These are phyloP conservation scores for Triplophysa siluroides DNA, from an alignment of 2,113 vertebrate species.

Conservation along the genomic window DNA sequence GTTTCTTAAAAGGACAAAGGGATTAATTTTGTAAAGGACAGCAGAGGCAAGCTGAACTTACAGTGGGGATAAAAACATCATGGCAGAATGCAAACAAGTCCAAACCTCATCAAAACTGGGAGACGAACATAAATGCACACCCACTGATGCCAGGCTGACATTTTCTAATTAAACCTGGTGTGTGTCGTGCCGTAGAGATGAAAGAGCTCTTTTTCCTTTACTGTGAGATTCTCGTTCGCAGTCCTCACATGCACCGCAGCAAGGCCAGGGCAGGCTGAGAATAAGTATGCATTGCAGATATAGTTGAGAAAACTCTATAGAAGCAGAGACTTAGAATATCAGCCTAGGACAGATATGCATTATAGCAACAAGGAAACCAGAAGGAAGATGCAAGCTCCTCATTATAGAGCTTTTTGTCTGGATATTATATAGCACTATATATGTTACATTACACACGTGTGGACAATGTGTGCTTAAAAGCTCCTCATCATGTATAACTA, in stretches of 20 bases:
- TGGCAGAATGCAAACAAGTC: not conserved
- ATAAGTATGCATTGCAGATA: not conserved
- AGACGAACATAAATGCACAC: slow-evolving; percentile 9
- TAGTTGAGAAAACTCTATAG: not conserved
- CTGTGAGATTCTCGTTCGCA: slow-evolving; percentile 30
- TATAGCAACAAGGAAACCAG: slow-evolving; percentile 12
- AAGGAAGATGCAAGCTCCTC: not conserved
- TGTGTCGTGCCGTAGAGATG: slow-evolving; percentile 17
- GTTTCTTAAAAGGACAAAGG: slow-evolving; percentile 4
- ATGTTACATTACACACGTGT: not conserved
- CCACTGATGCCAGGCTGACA: slow-evolving; percentile 26
- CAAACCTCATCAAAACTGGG: slow-evolving; percentile 17
- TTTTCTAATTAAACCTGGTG: slow-evolving; percentile 49
- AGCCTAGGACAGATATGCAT: not conserved
- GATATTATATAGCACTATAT: not conserved
- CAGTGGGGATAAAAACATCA: not conserved
- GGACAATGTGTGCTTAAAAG: not conserved
- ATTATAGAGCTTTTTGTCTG: not conserved
- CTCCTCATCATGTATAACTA: not conserved
- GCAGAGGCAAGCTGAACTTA: not conserved
- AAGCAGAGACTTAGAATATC: not conserved
- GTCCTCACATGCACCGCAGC: slow-evolving; percentile 16
- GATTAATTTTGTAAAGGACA: not conserved
- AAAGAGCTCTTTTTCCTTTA: slow-evolving; percentile 27
- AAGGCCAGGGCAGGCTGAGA: slow-evolving; percentile 1